Conservation (phyloP, 37 sponge, comb jelly and placozoan species). For the Cliona cf. orientalis region DNA sequence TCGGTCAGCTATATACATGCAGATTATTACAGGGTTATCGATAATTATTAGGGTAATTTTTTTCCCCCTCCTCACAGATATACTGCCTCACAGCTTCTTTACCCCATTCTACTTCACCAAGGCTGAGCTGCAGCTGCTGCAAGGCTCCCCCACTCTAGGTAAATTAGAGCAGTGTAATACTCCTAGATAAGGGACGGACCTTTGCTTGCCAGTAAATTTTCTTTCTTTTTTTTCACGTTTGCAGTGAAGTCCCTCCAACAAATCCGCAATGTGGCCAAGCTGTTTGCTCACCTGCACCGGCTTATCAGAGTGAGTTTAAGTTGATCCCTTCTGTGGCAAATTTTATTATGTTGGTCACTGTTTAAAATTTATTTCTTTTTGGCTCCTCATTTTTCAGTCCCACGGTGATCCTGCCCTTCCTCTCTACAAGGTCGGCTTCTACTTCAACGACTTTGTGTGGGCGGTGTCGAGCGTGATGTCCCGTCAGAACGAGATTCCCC, state of each 20-base stretch:
- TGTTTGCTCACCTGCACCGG: constrained; percentile 66
- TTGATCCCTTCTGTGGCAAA: not conserved
- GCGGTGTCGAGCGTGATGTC: constrained; percentile 81
- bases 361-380: not conserved
- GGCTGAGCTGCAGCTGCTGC: constrained; percentile 57
- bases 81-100: constrained; percentile 61
- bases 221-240: not conserved
- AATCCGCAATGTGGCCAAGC: constrained; percentile 62
- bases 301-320: constrained; percentile 54
- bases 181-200: not conserved
- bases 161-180: constrained; percentile 1
- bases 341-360: not conserved
- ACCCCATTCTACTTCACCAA: constrained; percentile 71
- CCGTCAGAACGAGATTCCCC: constrained; percentile 77
- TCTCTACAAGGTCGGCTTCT: constrained; percentile 56
- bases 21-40: not conserved
- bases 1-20: constrained; percentile 46
- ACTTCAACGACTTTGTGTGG: constrained; percentile 75
- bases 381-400: constrained; percentile 4
- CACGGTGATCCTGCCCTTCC: constrained; percentile 16
- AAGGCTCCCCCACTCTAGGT: constrained; percentile 67
- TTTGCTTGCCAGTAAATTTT: not conserved
- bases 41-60: not conserved
- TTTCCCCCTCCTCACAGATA: constrained; percentile 40
- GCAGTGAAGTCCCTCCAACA: constrained; percentile 66